Evolutionary conservation across 2,113 vertebrate species (phyloP).

Genomic region (Alaudala cheleensis): DNA sequence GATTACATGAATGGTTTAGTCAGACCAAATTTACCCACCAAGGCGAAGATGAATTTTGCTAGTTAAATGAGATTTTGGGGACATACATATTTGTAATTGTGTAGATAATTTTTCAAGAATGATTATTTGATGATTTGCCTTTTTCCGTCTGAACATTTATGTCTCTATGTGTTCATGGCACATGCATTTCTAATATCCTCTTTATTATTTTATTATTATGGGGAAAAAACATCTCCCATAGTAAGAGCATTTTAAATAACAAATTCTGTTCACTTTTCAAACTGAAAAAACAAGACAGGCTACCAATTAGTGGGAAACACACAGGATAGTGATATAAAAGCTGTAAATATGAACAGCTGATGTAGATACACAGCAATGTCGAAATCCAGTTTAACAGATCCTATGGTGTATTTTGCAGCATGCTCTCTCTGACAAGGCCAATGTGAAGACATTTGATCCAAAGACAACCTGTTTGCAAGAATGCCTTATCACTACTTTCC

Average conservation of each 20-base stretch:
- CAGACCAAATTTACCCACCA: conserved; percentile 16
- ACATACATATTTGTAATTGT: background rate
- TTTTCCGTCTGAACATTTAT: conserved; percentile 27
- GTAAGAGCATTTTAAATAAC: background rate
- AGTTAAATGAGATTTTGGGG: conserved; percentile 52
- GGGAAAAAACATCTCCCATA: background rate
- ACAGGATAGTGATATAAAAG: background rate
- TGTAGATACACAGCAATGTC: background rate
- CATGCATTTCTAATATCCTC: background rate
- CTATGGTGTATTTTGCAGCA: conserved; percentile 81
- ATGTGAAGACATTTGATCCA: conserved; percentile 93
- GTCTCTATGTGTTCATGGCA: background rate
- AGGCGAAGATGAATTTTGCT: conserved; percentile 43
- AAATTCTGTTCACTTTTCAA: background rate
- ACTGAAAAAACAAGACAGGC: background rate
- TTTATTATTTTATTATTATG: conserved; percentile 17
- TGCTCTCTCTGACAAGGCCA: conserved; percentile 90
- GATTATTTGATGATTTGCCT: conserved; percentile 15
- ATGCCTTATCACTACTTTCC: conserved; percentile 97
- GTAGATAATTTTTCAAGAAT: conserved; percentile 24
- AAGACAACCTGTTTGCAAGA: conserved; percentile 92
- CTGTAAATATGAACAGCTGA: background rate
- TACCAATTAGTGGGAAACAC: background rate
- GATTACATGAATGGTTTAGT: conserved; percentile 19
- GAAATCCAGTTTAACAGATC: conserved; percentile 6